phyloP scores from a whole-genome alignment of 53 echinoderm and acorn worm species.

The Astropecten irregularis region DNA sequence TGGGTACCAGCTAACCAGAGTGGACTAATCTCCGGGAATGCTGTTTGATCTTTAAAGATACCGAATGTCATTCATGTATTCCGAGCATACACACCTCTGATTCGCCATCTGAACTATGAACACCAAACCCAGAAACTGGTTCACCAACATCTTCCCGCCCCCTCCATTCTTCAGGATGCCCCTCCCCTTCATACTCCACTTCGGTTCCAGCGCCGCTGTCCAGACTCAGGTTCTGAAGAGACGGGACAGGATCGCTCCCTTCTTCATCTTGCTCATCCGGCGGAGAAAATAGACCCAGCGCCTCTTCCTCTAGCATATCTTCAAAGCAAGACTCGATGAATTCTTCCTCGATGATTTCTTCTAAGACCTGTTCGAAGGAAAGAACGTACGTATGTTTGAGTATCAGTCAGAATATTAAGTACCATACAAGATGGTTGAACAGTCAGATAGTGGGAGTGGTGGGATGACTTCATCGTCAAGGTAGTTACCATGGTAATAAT shows the following conservation, averaged over 20 bases:
- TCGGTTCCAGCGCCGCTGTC: not conserved
- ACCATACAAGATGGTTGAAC: no score
- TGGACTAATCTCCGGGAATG: no score
- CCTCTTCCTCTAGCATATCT: constrained; percentile 84
- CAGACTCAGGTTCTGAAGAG: constrained; percentile 30
- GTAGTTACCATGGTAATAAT: no score
- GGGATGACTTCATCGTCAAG: no score
- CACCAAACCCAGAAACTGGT: constrained; percentile 25
- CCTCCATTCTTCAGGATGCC: no score
- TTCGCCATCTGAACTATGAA: constrained; percentile 28
- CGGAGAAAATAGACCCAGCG: constrained; percentile 69
- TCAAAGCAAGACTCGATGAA: constrained; percentile 82
- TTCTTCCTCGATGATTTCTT: constrained; percentile 75
- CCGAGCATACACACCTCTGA: constrained; percentile 29
- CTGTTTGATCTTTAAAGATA: no score
- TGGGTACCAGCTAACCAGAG: no score
- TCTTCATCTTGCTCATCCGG: constrained; percentile 12
- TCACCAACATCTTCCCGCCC: not conserved
- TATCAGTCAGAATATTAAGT: not conserved
- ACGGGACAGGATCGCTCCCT: not conserved
- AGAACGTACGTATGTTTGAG: not conserved
- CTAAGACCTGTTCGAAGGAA: constrained; percentile 54
- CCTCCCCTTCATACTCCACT: not conserved
- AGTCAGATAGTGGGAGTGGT: no score
- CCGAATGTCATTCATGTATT: no score